A percentile compares a stretch with the other conserved stretches of the same genome.
These are phyloP conservation scores for Chrysolina americana DNA, from an alignment of 2,888 invertebrate genomes.

Conservation along the genomic window DNA sequence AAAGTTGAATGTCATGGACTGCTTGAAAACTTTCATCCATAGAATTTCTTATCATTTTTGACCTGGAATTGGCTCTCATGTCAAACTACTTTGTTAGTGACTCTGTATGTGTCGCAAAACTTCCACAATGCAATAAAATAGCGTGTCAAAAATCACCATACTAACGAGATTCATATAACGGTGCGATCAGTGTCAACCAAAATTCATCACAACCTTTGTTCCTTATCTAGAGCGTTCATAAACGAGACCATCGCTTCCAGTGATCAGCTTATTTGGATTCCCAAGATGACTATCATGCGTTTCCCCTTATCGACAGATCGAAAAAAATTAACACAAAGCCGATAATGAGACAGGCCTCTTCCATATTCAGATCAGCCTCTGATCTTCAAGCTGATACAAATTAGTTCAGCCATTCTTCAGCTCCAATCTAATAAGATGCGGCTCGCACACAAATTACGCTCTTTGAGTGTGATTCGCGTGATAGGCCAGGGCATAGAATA, in stretches of 20 bases:
- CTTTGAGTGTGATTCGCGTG: conserved; percentile 3
- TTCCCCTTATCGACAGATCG: conserved; percentile 7
- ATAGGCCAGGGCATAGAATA: background rate
- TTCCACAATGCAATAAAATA: background rate
- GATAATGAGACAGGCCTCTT: conserved; percentile 13
- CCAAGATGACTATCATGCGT: conserved; percentile 19
- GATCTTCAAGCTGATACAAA: conserved; percentile 7
- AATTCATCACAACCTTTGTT: conserved; percentile 17
- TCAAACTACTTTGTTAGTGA: too few species aligned
- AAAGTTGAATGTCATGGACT: too few species aligned
- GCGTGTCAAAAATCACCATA: background rate
- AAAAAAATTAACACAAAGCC: conserved; percentile 18
- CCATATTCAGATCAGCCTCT: conserved; percentile 20
- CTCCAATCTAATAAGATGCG: conserved; percentile 10
- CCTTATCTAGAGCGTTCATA: conserved; percentile 10
- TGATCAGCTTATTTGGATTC: conserved; percentile 16
- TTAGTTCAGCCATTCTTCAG: conserved; percentile 20
- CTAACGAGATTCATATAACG: conserved; percentile 1
- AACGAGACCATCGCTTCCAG: conserved; percentile 2
- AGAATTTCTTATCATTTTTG: too few species aligned
- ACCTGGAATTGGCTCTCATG: too few species aligned
- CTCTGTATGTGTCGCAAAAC: conserved; percentile 1
- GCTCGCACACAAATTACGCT: conserved; percentile 19
- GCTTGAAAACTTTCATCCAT: too few species aligned
- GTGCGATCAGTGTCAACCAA: background rate